A percentile compares a stretch with the other conserved stretches of the same genome.
These are phyloP conservation scores for Protophormia terraenovae DNA, from an alignment of 2,888 invertebrate species.

Conservation along the genomic window DNA sequence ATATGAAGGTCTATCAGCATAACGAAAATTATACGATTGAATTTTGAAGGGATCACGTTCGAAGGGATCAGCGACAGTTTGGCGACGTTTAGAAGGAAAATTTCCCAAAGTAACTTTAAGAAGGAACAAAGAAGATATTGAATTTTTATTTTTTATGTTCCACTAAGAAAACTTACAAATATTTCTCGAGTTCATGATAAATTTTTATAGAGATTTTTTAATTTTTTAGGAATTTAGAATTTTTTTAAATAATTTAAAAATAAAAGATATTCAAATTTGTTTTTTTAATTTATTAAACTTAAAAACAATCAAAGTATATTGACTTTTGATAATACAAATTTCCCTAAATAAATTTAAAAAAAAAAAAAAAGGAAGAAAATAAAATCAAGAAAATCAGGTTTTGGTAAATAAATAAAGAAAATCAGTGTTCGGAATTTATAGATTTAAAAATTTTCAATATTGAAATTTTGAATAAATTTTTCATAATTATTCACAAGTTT, in stretches of 20 bases:
- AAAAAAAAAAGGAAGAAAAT: neutral
- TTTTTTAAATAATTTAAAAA: too few species aligned
- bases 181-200: constrained; percentile 69
- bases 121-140: neutral
- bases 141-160: neutral
- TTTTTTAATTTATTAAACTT: too few species aligned
- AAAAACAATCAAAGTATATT: neutral
- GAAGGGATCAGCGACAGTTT: constrained; percentile 73
- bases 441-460: too few species aligned
- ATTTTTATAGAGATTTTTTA: constrained; percentile 58
- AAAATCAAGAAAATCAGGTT: neutral
- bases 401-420: too few species aligned
- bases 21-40: constrained; percentile 77
- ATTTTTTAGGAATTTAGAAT: constrained; percentile 28
- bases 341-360: constrained; percentile 12
- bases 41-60: constrained; percentile 78
- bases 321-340: constrained; percentile 8
- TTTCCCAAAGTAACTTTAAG: constrained; percentile 69
- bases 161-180: constrained; percentile 67
- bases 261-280: too few species aligned
- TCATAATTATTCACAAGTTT: too few species aligned
- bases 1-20: constrained; percentile 75
- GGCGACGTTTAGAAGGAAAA: constrained; percentile 41
- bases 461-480: too few species aligned
- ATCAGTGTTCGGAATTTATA: too few species aligned